These are phyloP conservation scores for Podocnemis expansa DNA, from an alignment of 2,113 vertebrate species.

Conservation along the genomic window DNA sequence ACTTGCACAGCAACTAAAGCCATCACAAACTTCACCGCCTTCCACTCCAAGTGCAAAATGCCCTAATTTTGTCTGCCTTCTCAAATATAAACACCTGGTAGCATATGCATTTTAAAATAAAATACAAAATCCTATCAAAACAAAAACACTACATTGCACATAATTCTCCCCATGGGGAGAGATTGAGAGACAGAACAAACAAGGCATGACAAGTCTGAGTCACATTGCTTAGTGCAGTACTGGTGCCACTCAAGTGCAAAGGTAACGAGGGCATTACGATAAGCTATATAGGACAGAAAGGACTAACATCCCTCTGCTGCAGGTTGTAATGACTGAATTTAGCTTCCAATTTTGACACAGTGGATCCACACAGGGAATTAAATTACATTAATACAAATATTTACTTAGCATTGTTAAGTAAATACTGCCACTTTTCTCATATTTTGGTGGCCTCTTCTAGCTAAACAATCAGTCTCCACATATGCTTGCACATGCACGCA, in stretches of 20 bases:
- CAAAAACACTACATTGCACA: no score
- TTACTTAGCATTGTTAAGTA: not conserved
- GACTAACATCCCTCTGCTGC: not conserved
- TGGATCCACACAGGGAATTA: not conserved
- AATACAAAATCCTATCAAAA: not conserved
- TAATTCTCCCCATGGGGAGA: not conserved
- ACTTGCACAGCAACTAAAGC: not conserved
- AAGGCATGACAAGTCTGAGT: not conserved
- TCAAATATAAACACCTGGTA: not conserved
- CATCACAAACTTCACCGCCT: not conserved
- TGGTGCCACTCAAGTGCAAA: not conserved
- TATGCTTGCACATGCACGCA: no score
- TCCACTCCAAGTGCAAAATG: not conserved
- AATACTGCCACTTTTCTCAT: not conserved
- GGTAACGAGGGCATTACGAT: rapidly evolving
- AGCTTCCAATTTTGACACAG: not conserved
- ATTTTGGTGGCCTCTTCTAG: not conserved
- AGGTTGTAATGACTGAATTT: not conserved
- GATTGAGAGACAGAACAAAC: not conserved
- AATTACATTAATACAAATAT: not conserved
- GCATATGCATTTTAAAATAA: not conserved
- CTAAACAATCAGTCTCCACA: not conserved
- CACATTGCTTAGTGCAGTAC: not conserved
- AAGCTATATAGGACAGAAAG: not conserved
- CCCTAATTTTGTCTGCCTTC: not conserved